Base-by-base conservation (phyloP, 2,797 vertebrate species). In the Gallinago nigripennis region DNA sequence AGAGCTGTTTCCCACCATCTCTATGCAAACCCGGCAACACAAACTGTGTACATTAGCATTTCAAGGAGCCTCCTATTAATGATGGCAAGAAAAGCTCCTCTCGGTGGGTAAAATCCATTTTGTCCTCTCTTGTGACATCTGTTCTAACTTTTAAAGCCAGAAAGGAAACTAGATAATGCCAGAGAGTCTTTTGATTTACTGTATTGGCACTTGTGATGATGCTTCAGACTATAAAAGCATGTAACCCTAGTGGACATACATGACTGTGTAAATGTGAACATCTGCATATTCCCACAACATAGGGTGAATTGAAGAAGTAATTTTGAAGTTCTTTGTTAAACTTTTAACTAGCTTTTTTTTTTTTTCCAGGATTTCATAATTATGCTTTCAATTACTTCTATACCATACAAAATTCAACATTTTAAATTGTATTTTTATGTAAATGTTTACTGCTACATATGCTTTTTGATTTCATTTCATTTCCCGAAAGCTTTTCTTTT, bases 51-150 rank as follows among this genome's bases (percentile, higher is more conserved):
- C 98, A 99, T 99, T 99, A 99, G 99, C 99, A 99, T 99, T 99
- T 99, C 99, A 99, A 99, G 99, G 98, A 98, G 97, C 98, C 98
- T 97, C 98, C 98, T 98, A 98, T 98, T 98, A 99, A 98, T 93
- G 96, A 98, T 96, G 98, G 98, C 98, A 98, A 99, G 98, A 99
- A 99, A 99, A 99, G 98, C 98, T 98, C 98, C 98, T 98, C 98
- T 98, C 96, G 95, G 98, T 97, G 98, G 98, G 98, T 98, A 98
- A 98, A 98, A 98, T 98, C 98, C 98, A 98, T 98, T 99, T 98
- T 99, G 99, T 99, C 98, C 98, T 98, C 98, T 98, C 98, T 98
- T 96, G 97, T 98, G 99, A 99, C 99, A 99, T 99, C 99, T 99
- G 99, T 98, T 99, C 98, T 98, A 98, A 98, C 98, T 98, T 98